These are phyloP conservation scores for Trypoxylus dichotomus DNA, from an alignment of 1,140 invertebrate species.

Conservation along the genomic window DNA sequence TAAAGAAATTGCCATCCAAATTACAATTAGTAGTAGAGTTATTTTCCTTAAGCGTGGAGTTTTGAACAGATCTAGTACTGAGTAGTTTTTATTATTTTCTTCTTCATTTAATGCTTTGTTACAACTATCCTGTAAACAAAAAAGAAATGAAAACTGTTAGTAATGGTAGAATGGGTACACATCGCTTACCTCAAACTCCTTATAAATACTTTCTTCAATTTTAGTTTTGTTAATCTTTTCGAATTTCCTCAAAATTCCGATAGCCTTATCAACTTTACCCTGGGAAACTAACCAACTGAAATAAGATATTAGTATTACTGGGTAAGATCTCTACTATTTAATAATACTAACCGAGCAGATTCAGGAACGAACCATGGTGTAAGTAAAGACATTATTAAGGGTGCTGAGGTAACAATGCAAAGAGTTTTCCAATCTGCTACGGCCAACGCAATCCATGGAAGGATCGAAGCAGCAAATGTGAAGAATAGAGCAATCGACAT, in stretches of 20 bases:
- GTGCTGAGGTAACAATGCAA: slow-evolving; percentile 72
- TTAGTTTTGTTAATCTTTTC: slow-evolving; percentile 76
- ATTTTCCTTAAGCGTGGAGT: slow-evolving; percentile 71
- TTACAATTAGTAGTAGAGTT: slow-evolving; percentile 73
- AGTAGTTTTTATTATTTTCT: slow-evolving; percentile 68
- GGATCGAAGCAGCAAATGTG: slow-evolving; percentile 72
- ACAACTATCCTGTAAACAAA: slow-evolving; percentile 63
- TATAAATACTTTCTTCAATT: slow-evolving; percentile 71
- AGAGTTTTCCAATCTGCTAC: slow-evolving; percentile 76
- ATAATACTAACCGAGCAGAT: slow-evolving; percentile 66
- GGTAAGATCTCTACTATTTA: slow-evolving; percentile 3
- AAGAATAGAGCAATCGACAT: slow-evolving; percentile 90
- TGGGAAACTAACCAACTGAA: slow-evolving; percentile 80
- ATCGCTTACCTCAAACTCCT: slow-evolving; percentile 60
- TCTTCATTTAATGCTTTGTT: slow-evolving; percentile 67
- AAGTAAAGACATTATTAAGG: slow-evolving; percentile 67
- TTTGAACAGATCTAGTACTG: slow-evolving; percentile 76
- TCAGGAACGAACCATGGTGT: slow-evolving; percentile 80
- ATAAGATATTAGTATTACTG: slow-evolving; percentile 37
- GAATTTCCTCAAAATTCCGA: slow-evolving; percentile 76
- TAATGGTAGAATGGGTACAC: neutral
- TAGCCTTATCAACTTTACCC: slow-evolving; percentile 75
- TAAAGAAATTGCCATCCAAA: slow-evolving; percentile 85
- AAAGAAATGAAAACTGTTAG: slow-evolving; percentile 1
- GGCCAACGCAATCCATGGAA: slow-evolving; percentile 82